phyloP scores from a whole-genome alignment of 2,113 vertebrate genomes.

The Rynchops niger region DNA sequence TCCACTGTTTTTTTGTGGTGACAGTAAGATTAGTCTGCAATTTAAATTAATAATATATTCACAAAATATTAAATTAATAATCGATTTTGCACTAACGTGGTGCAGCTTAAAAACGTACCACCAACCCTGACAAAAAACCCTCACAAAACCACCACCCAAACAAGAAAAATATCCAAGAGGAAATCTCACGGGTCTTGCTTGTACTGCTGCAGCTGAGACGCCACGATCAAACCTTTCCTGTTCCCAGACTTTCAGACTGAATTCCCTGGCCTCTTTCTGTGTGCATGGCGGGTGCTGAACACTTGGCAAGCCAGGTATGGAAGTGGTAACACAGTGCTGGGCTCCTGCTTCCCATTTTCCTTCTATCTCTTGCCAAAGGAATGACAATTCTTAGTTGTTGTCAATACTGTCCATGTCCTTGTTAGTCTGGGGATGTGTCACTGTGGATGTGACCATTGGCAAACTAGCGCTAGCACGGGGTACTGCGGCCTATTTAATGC shows the following conservation, averaged over 20 bases:
- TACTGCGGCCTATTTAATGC: background rate
- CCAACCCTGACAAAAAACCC: background rate
- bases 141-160: background rate
- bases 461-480: background rate
- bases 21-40: background rate
- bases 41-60: background rate
- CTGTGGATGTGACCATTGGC: background rate
- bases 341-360: background rate
- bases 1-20: background rate
- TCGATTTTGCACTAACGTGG: background rate
- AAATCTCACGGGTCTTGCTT: background rate
- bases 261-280: background rate
- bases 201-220: background rate
- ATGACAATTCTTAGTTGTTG: background rate
- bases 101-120: background rate
- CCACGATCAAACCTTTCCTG: background rate
- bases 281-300: background rate
- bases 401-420: fast-evolving
- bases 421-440: background rate
- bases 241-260: background rate
- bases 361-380: background rate
- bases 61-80: background rate
- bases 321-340: background rate
- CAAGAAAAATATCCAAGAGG: background rate
- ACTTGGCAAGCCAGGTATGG: background rate